Evolutionary conservation across 2,113 vertebrate genomes (phyloP).

Genomic region (Cyprinodon brontotheroides): DNA sequence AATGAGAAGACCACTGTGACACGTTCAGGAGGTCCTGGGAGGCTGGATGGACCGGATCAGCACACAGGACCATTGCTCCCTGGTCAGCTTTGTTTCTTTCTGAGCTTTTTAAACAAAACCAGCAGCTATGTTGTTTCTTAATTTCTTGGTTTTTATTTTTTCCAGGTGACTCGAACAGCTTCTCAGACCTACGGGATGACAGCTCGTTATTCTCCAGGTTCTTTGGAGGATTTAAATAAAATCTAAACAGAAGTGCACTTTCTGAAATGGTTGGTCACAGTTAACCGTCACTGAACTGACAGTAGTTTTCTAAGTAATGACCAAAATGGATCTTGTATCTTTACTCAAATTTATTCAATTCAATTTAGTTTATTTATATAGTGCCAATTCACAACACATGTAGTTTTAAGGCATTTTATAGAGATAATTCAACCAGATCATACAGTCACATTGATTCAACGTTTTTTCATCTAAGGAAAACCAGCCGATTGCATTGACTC

Average conservation of each 20-base stretch:
- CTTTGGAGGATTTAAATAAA: constrained; percentile 74
- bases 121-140: neutral
- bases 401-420: too few relatives aligned
- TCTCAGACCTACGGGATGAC: constrained; percentile 69
- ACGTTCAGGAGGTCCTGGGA: constrained; percentile 62
- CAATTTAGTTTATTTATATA: too few relatives aligned
- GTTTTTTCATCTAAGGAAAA: too few relatives aligned
- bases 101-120: neutral
- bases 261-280: neutral
- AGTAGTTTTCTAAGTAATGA: too few relatives aligned
- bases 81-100: constrained; percentile 42
- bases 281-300: neutral
- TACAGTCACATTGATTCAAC: too few relatives aligned
- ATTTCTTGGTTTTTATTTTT: neutral
- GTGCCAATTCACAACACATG: too few relatives aligned
- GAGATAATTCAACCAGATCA: too few relatives aligned
- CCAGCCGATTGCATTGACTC: too few relatives aligned
- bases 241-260: neutral
- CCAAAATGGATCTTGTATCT: too few relatives aligned
- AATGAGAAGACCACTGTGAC: constrained; percentile 85
- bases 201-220: constrained; percentile 74
- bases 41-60: constrained; percentile 31
- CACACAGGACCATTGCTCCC: constrained; percentile 13
- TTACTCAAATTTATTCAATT: too few relatives aligned
- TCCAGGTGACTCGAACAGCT: constrained; percentile 52